Base-by-base conservation (phyloP, 2,797 vertebrate species). In the Xiphophorus birchmanni region DNA sequence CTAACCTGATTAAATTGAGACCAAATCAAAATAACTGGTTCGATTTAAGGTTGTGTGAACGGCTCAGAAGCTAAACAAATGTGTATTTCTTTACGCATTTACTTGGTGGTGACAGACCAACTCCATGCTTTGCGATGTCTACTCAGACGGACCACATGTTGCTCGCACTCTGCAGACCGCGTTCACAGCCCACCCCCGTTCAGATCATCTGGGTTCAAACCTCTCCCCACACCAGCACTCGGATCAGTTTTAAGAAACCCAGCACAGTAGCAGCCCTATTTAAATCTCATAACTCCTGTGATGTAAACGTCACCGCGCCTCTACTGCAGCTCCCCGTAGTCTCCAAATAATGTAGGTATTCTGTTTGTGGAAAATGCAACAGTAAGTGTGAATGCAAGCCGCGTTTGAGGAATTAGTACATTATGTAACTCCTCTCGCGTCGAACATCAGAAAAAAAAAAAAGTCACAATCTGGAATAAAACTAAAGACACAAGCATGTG, bases 61-160 rank as follows among this genome's bases (percentile, higher is more conserved):
- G 37, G 18, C 18, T 35, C 17, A 37, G 2, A 40, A 32, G 63
- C 35, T 37, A 21, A 67, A 21, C 52, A 67, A 67, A 2, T 3
- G 35, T 11, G 32, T 0, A 21, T 65, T 65, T 65, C 60, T 65
- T 65, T 18, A 65, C 37, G 35, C 8, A 67, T 23, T 40, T 37
- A 21, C 35, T 23, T 21, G 35, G 40, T 40, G 21, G 60, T 63
- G 60, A 21, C 63, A 40, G 7, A 23, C 63, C 35, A 40, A 67
- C 23, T 67, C 63, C 12, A 52, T 26, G 52, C 52, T 26, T 26
- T 26, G 52, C 52, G 10, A 10, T 26, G 8, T 9, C 23, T 54
- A 18, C 75, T 75, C 12, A 73, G 60, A 52, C 78, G 32, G 80
- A 48, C 79, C 87, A 90, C 81, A 81, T 87, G 77, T 32, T 86